Base-by-base conservation (phyloP, 1,140 invertebrate species). In the Copidosoma floridanum region DNA sequence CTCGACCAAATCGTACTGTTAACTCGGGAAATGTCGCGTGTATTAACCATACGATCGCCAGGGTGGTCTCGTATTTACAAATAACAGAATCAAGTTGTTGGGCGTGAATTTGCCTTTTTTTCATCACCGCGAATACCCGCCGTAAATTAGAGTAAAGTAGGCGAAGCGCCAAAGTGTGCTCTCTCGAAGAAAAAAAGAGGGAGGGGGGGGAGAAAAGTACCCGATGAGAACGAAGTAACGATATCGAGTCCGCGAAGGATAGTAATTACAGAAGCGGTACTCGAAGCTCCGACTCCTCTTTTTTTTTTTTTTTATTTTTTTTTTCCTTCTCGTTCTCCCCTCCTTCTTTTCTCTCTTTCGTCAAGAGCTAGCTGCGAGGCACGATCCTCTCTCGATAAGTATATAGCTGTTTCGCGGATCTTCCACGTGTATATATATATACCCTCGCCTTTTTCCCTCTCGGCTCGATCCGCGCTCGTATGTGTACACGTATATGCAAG, bases 241-340 rank as follows among this genome's bases (percentile, higher is more conserved):
- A n/a, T 38, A 51, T 51, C 51, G 41, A 44, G 2, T 24, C 57
- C 61, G 62, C 56, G 65, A 67, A 76, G 68, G 72, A 77, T 76
- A 75, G 72, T 79, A 79, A 79, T 79, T 79, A 79, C 76, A 77
- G 75, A 79, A 79, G 74, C 76, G 75, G 72, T 72, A 76, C 72
- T 75, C 56, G 68, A 74, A 71, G 69, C 66, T 64, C 65, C 62
- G 66, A 65, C 64, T 71, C 68, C 65, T n/a, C 48, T n/a, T n/a
- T n/a, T n/a, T n/a, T n/a, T n/a, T n/a, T n/a, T n/a, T n/a, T n/a
- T n/a, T n/a, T n/a, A n/a, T n/a, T 44, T 37, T 32, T 11, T 44
- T 8, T 48, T n/a, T 10, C 55, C 20, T 46, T 35, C 18, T 50
- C n/a, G 29, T 29, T 35, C 4, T 18, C 41, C 12, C 4, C 2